Conservation (phyloP, 2,113 vertebrate species). For the Spizaetus ornatus region DNA sequence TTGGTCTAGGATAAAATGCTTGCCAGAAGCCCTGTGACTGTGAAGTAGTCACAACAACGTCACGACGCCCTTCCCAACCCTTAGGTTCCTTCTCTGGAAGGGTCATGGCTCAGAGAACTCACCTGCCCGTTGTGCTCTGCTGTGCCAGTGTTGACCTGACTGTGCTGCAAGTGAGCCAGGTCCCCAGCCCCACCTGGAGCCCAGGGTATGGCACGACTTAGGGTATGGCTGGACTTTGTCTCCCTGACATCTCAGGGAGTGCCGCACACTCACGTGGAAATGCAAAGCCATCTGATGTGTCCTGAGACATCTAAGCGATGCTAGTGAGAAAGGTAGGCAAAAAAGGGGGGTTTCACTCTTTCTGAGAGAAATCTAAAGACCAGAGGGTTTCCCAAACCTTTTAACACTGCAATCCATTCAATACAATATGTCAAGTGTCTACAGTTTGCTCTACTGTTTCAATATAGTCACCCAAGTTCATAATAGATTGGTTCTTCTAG, state of each 20-base stretch:
- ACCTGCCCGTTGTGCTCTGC: background rate
- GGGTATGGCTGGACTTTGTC: background rate
- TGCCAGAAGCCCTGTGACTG: background rate
- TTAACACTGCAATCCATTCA: background rate
- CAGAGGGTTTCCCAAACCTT: background rate
- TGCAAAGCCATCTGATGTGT: rapidly evolving
- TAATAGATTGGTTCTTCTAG: background rate
- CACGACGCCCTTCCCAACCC: background rate
- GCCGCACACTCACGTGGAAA: rapidly evolving
- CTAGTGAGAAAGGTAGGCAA: background rate
- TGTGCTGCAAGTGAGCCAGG: rapidly evolving
- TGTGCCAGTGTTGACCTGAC: background rate
- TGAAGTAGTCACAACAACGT: background rate
- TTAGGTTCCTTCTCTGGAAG: background rate
- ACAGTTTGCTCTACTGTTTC: background rate
- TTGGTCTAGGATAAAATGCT: background rate
- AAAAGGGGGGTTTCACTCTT: background rate
- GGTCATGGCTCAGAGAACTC: background rate
- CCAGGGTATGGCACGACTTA: background rate
- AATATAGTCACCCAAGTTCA: background rate
- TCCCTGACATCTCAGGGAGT: background rate
- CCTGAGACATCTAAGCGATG: background rate
- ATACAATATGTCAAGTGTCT: background rate
- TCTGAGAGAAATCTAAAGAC: background rate
- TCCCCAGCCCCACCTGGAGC: background rate